Evolutionary conservation across 1,140 invertebrate genomes (phyloP).

Genomic region (Lepeophtheirus salmonis): DNA sequence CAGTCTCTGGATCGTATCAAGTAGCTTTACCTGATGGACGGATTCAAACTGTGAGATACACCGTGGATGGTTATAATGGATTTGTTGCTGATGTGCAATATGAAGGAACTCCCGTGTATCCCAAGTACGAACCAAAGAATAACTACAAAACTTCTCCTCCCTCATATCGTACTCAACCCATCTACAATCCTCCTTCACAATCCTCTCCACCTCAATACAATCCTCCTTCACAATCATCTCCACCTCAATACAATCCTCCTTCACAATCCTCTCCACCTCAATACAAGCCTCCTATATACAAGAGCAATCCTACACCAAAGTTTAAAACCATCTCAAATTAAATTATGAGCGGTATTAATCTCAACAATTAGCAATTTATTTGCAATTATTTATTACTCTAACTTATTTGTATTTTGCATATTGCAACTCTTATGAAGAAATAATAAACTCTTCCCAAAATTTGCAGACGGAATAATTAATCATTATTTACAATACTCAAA

Average conservation of each 20-base stretch:
- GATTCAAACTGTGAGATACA: slow-evolving; percentile 17
- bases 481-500: too few species aligned
- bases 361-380: neutral
- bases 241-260: neutral
- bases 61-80: slow-evolving; percentile 16
- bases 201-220: slow-evolving; percentile 9
- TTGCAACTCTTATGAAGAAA: too few species aligned
- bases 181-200: slow-evolving; percentile 15
- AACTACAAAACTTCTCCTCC: slow-evolving; percentile 17
- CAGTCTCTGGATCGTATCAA: slow-evolving; percentile 17
- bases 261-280: neutral
- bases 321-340: neutral
- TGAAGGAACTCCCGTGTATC: slow-evolving; percentile 14
- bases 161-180: slow-evolving; percentile 20
- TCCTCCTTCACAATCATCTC: slow-evolving; percentile 10
- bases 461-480: too few species aligned
- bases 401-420: neutral
- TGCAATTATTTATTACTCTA: neutral
- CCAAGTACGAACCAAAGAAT: neutral
- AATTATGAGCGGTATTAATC: neutral
- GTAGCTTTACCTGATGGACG: slow-evolving; percentile 17
- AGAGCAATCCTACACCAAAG: neutral
- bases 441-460: too few species aligned
- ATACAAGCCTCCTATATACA: neutral
- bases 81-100: slow-evolving; percentile 19